These are phyloP conservation scores for Drosophila rhopaloa DNA, from an alignment of 1,140 invertebrate species.

Conservation along the genomic window DNA sequence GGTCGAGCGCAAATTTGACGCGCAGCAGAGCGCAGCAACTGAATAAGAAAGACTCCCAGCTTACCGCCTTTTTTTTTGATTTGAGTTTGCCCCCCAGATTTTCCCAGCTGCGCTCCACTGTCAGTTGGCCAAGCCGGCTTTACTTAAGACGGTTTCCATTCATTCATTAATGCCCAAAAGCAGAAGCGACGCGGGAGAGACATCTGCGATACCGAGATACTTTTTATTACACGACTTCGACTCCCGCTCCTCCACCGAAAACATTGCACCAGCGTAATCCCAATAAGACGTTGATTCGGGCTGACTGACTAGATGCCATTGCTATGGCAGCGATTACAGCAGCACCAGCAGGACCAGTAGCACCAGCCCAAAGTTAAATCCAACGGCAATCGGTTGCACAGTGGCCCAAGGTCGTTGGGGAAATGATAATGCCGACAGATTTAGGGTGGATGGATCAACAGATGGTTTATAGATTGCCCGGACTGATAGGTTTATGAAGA, in stretches of 20 bases:
- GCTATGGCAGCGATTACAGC: constrained; percentile 51
- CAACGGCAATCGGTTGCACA: constrained; percentile 26
- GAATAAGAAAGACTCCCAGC: constrained; percentile 31
- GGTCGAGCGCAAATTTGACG: constrained; percentile 65
- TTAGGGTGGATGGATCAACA: constrained; percentile 43
- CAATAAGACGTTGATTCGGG: constrained; percentile 57
- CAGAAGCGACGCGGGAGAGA: constrained; percentile 34
- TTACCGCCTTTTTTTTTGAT: background rate
- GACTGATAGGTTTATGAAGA: constrained; percentile 27
- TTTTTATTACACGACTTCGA: constrained; percentile 74
- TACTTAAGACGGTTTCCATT: constrained; percentile 56
- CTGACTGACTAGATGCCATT: constrained; percentile 49
- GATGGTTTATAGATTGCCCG: constrained; percentile 24
- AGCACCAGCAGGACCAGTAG: constrained; percentile 21
- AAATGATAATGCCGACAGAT: constrained; percentile 38
- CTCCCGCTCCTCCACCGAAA: constrained; percentile 50
- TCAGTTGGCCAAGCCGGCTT: constrained; percentile 57
- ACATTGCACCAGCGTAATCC: constrained; percentile 67
- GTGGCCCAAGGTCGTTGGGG: constrained; percentile 46
- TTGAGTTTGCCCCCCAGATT: constrained; percentile 2
- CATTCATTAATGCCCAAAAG: constrained; percentile 72
- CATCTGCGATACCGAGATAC: constrained; percentile 55
- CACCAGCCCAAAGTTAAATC: constrained; percentile 25
- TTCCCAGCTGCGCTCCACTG: constrained; percentile 37
- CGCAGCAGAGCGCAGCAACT: constrained; percentile 67